A percentile compares a stretch with the other conserved stretches of the same genome.
Evolutionary conservation across 2,888 invertebrate species (phyloP).

Genomic region (Lycophotia porphyrea): DNA sequence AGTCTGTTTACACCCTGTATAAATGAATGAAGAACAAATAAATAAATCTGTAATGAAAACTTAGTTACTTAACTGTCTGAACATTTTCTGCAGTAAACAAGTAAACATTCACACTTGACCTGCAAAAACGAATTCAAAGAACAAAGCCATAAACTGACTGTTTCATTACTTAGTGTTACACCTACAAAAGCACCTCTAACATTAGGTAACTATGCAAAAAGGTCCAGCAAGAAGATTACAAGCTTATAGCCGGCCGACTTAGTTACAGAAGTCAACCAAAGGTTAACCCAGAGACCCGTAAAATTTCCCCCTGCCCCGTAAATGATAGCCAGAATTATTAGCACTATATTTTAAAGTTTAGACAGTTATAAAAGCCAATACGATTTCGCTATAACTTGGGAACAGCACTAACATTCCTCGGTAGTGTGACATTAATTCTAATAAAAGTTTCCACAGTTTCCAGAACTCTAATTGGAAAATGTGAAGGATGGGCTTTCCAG

Average conservation of each 20-base stretch:
- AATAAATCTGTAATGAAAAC: not conserved
- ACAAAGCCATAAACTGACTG: constrained; percentile 2
- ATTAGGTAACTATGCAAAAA: constrained; percentile 24
- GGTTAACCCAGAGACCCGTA: constrained; percentile 10
- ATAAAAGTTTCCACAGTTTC: constrained; percentile 56
- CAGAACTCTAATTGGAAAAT: constrained; percentile 62
- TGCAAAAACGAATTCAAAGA: constrained; percentile 13
- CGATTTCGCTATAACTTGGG: constrained; percentile 44
- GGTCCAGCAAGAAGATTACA: constrained; percentile 26
- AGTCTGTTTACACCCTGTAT: no score
- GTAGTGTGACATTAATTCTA: constrained; percentile 51
- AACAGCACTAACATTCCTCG: constrained; percentile 40
- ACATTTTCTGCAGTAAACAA: not conserved
- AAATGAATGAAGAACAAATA: no score
- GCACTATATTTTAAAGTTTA: constrained; percentile 52
- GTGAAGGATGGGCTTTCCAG: constrained; percentile 51
- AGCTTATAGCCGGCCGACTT: constrained; percentile 17
- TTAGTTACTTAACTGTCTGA: not conserved
- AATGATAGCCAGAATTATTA: constrained; percentile 50
- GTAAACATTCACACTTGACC: not conserved
- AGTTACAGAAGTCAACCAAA: constrained; percentile 31
- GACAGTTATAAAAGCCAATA: constrained; percentile 54
- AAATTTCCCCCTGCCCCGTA: constrained; percentile 28
- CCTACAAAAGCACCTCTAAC: not conserved
- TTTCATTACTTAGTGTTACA: not conserved